Base-by-base conservation (phyloP, 2,797 vertebrate genomes). In the Dromococcyx pavoninus region DNA sequence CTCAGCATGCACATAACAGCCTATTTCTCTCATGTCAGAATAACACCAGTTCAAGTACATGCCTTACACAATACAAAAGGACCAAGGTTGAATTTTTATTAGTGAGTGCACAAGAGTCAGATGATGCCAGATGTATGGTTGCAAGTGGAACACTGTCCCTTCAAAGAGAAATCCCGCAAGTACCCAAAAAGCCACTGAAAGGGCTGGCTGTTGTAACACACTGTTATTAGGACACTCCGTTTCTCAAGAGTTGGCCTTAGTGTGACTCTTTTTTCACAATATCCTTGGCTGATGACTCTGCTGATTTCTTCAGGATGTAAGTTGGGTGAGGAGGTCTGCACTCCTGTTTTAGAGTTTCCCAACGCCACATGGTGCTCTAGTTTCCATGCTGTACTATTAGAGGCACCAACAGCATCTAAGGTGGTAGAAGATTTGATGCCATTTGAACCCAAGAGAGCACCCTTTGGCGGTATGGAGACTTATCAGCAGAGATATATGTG, bases 111-210 rank as follows among this genome's bases (percentile, higher is more conserved):
- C 27, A 73, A 6, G 75, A 33, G 12, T 33, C 18, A 75, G 51
- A n/a, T 33, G 18, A 32, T 50, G 14, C 7, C 58, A 75, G 43
- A 61, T 35, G 5, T 21, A 11, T 3, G 17, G 28, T n/a, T 74
- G 17, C 17, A 80, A 46, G 54, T 43, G 23, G 37, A 89, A 39
- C 19, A 28, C 8, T 66, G 17, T 7, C 37, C 28, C 10, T 75
- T 58, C 41, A 32, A n/a, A 61, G 16, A 72, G 25, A 84, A 91
- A 78, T 37, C 35, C 35, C 65, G 17, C 32, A 78, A 57, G 25
- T 30, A 27, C 5, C 1, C 1, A 1, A 72, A 53, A 13, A 83
- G 25, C 32, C 30, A 24, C 0, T 0, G 48, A n/a, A 7, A 11
- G 17, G 22, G 13, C 25, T 56, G 43, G 10, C 10, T 81, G 5